Conservation (phyloP, 2,888 invertebrate species). For the Cheilosia pagana region DNA sequence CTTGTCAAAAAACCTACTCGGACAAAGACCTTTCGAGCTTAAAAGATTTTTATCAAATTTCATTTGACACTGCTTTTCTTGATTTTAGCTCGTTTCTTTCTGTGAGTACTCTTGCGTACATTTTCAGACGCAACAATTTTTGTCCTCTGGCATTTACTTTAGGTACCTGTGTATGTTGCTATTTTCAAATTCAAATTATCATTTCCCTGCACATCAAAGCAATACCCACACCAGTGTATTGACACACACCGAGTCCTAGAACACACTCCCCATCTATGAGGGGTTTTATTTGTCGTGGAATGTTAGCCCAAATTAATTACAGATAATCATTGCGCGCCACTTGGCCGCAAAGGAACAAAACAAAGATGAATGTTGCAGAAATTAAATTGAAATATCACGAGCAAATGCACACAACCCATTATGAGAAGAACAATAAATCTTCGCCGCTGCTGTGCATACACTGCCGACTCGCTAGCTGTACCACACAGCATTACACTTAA, state of each 20-base stretch:
- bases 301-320: constrained; percentile 62
- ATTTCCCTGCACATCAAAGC: background rate
- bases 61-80: too few relatives aligned
- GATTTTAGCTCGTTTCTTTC: too few relatives aligned
- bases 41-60: too few relatives aligned
- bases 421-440: constrained; percentile 61
- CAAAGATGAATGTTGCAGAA: constrained; percentile 51
- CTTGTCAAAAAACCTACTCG: too few relatives aligned
- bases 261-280: background rate
- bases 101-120: too few relatives aligned
- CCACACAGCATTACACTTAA: background rate
- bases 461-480: background rate
- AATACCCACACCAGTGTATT: background rate
- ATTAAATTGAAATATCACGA: constrained; percentile 67
- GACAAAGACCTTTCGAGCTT: too few relatives aligned
- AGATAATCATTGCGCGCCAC: constrained; percentile 46
- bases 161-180: too few relatives aligned
- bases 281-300: background rate
- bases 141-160: too few relatives aligned
- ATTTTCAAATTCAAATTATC: background rate
- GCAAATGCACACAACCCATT: constrained; percentile 57
- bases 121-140: too few relatives aligned
- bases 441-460: background rate
- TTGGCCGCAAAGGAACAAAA: constrained; percentile 40
- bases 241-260: background rate